These are phyloP conservation scores for Sapayoa aenigma DNA, from an alignment of 2,113 vertebrate species.

Conservation along the genomic window DNA sequence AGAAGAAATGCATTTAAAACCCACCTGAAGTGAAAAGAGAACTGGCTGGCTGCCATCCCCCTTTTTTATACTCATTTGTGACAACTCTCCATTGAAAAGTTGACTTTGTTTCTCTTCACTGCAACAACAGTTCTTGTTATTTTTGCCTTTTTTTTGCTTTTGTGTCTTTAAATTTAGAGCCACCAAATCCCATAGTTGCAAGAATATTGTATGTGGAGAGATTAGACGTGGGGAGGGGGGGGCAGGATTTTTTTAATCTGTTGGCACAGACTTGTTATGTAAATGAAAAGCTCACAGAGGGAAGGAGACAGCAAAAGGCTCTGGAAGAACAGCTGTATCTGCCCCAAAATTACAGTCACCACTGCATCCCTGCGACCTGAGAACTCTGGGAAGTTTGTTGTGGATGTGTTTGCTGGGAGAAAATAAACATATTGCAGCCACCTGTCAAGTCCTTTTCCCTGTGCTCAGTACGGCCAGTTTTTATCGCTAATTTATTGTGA, in stretches of 20 bases:
- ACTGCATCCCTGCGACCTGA: not conserved
- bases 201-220: constrained; percentile 41
- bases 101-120: not conserved
- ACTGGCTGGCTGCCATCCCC: not conserved
- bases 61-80: not conserved
- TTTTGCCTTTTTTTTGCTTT: not conserved
- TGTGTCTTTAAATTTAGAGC: constrained; percentile 13
- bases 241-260: constrained; percentile 57
- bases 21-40: not conserved
- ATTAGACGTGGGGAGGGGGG: not conserved
- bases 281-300: constrained; percentile 35
- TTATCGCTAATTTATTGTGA: not conserved
- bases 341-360: not conserved
- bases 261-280: constrained; percentile 38
- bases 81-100: not conserved
- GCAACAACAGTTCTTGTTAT: not conserved
- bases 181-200: constrained; percentile 3
- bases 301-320: not conserved
- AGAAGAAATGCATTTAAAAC: not conserved
- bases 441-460: not conserved
- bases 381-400: not conserved
- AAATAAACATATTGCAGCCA: not conserved
- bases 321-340: constrained; percentile 4
- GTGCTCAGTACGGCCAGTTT: not conserved
- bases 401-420: not conserved